A percentile compares a stretch with the other conserved stretches of the same genome.
These are phyloP conservation scores for Sinosuthora webbiana DNA, from an alignment of 2,113 vertebrate genomes.

Conservation along the genomic window DNA sequence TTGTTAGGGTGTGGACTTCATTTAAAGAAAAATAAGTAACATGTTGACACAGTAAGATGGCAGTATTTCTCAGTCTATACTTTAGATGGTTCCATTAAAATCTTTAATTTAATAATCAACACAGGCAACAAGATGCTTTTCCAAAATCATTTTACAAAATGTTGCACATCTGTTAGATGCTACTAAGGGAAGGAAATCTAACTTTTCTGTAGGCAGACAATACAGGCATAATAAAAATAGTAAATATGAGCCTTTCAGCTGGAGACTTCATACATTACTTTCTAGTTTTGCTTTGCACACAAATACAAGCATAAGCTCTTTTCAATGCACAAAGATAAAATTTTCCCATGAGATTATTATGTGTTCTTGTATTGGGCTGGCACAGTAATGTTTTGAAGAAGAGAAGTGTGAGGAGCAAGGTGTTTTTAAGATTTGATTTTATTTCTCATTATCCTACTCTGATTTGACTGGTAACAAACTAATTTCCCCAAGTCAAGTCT, in stretches of 20 bases:
- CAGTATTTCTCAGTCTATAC: not conserved
- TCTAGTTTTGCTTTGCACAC: not conserved
- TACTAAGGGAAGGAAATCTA: not conserved
- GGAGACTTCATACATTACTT: not conserved
- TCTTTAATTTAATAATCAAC: not conserved
- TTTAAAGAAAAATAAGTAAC: not conserved
- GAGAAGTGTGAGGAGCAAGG: not conserved
- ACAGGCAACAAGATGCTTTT: not conserved
- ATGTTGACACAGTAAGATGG: not conserved
- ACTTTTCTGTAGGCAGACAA: not conserved
- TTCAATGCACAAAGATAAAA: not conserved
- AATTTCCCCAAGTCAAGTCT: not conserved
- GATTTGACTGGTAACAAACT: not conserved
- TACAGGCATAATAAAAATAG: not conserved
- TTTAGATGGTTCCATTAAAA: not conserved
- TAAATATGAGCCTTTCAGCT: not conserved
- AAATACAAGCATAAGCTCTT: not conserved
- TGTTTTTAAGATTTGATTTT: not conserved
- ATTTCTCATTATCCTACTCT: not conserved
- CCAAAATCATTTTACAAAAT: not conserved
- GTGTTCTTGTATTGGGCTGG: not conserved
- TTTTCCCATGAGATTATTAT: not conserved
- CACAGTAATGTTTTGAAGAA: not conserved
- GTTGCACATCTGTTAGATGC: not conserved
- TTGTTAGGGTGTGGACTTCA: not conserved